Evolutionary conservation across 2,888 invertebrate genomes (phyloP).

Genomic region (Cataglyphis cursor): DNA sequence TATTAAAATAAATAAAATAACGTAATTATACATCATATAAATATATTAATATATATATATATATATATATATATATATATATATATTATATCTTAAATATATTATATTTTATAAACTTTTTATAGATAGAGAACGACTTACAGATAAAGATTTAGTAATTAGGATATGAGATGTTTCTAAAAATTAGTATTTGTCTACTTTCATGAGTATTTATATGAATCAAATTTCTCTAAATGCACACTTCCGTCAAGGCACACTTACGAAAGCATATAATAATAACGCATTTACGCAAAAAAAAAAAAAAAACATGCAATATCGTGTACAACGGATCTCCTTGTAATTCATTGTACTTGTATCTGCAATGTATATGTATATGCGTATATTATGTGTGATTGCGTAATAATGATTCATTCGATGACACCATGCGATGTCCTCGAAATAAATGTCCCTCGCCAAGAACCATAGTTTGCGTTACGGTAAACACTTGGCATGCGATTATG

Average conservation of each 20-base stretch:
- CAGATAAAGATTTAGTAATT: not conserved
- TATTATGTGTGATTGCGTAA: constrained; percentile 59
- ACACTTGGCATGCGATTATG: constrained; percentile 10
- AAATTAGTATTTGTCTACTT: not conserved
- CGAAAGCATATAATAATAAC: not conserved
- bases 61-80: too few species aligned
- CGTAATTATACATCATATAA: not conserved
- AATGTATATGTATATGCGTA: not conserved
- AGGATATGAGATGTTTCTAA: not conserved
- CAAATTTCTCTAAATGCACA: constrained; percentile 1
- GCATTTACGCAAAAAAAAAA: not conserved
- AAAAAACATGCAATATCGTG: not conserved
- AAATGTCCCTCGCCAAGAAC: constrained; percentile 32
- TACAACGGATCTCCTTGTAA: constrained; percentile 9
- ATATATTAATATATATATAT: too few species aligned
- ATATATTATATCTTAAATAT: not conserved
- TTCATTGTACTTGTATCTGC: constrained; percentile 21
- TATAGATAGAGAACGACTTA: not conserved
- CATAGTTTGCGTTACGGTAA: constrained; percentile 38
- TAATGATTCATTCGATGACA: constrained; percentile 71
- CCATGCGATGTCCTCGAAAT: constrained; percentile 64
- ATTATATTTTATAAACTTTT: too few species aligned
- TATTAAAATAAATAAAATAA: constrained; percentile 1
- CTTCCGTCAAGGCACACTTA: not conserved
- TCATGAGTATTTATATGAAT: constrained; percentile 12